Conservation (phyloP, 2,888 invertebrate species). For the Drosophila siamana region DNA sequence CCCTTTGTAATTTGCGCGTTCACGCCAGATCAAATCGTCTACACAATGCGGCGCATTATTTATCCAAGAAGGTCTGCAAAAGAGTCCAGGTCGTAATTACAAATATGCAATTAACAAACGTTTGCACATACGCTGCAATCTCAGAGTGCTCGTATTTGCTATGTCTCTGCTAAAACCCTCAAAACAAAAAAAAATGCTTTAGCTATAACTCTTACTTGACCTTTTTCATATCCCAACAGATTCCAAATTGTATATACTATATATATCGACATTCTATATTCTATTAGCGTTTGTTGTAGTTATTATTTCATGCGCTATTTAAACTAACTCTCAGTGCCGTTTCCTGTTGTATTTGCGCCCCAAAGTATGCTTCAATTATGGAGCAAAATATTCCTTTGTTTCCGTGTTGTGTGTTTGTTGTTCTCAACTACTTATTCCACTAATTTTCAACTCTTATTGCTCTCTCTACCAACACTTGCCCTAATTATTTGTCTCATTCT, state of each 20-base stretch:
- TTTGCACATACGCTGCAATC: constrained; percentile 37
- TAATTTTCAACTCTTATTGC: not conserved
- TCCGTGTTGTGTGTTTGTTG: too few relatives aligned
- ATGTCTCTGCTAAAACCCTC: not conserved
- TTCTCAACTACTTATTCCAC: not conserved
- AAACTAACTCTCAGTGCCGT: not conserved
- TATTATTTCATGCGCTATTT: not conserved
- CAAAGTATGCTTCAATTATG: not conserved
- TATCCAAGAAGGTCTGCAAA: constrained; percentile 88
- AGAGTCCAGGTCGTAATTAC: constrained; percentile 47
- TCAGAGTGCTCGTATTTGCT: constrained; percentile 23
- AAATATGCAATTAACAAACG: constrained; percentile 44
- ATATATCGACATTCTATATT: not conserved
- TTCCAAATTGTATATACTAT: constrained; percentile 1
- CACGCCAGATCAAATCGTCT: constrained; percentile 88
- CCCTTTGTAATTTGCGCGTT: constrained; percentile 72
- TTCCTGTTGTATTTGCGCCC: constrained; percentile 1
- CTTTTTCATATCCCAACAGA: not conserved
- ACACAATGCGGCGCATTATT: constrained; percentile 88
- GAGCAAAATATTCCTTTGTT: not conserved
- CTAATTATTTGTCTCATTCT: constrained; percentile 7
- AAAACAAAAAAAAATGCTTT: constrained; percentile 21
- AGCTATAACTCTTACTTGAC: constrained; percentile 19
- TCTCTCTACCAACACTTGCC: not conserved
- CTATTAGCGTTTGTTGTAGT: not conserved